Evolutionary conservation across 2,888 invertebrate species (phyloP).

Genomic region (Cephus spinipes): DNA sequence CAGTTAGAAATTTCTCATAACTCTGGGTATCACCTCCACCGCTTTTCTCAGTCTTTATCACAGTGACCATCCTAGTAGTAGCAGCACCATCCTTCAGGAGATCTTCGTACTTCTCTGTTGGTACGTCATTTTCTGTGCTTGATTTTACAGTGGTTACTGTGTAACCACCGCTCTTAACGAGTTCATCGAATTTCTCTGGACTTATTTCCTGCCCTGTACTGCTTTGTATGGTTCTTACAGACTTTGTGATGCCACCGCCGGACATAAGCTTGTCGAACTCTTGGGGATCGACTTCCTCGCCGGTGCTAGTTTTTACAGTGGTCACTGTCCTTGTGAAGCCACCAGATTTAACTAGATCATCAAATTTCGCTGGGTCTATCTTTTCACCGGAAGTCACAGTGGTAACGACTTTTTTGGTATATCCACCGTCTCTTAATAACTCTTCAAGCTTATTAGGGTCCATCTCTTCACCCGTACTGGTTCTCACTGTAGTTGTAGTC

Average conservation of each 20-base stretch:
- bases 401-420: background rate
- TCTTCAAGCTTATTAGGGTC: conserved; percentile 33
- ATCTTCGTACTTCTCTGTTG: conserved; percentile 11
- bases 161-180: conserved; percentile 29
- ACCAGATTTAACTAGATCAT: conserved; percentile 6
- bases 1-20: background rate
- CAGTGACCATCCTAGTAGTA: conserved; percentile 23
- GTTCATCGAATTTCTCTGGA: conserved; percentile 29
- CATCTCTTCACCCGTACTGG: conserved; percentile 21
- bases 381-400: conserved; percentile 16
- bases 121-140: conserved; percentile 9
- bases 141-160: conserved; percentile 14
- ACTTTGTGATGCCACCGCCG: conserved; percentile 8
- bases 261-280: conserved; percentile 23
- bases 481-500: conserved; percentile 20
- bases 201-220: conserved; percentile 29
- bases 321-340: conserved; percentile 8
- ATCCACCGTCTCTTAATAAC: conserved; percentile 29
- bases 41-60: conserved; percentile 10
- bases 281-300: conserved; percentile 29
- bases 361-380: conserved; percentile 5
- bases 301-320: conserved; percentile 10
- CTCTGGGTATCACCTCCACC: background rate
- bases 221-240: conserved; percentile 15
- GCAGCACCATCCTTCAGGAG: conserved; percentile 18